Evolutionary conservation across 2,797 vertebrate species (phyloP).

Genomic region (Chiloscyllium punctatum): DNA sequence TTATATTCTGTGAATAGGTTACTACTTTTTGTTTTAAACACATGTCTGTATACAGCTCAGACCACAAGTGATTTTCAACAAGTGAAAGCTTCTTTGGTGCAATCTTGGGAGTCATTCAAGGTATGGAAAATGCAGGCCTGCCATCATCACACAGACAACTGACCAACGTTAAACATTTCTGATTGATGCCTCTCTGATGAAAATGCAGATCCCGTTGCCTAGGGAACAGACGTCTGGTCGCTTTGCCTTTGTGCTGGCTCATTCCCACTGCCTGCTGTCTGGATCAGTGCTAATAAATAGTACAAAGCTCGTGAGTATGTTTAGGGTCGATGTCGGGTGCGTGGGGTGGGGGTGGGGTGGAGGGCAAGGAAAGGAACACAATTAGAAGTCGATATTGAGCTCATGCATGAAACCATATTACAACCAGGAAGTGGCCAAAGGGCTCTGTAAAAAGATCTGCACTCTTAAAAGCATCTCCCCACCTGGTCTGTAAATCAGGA

Average conservation of each 20-base stretch:
- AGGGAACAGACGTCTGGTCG: slow-evolving; percentile 20
- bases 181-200: slow-evolving; percentile 34
- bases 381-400: background rate
- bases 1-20: background rate
- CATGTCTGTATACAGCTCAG: background rate
- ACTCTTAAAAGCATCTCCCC: background rate
- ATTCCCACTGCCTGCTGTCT: slow-evolving; percentile 32
- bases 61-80: background rate
- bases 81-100: background rate
- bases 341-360: background rate
- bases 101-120: background rate
- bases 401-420: background rate
- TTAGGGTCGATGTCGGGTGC: background rate
- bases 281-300: background rate
- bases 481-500: background rate
- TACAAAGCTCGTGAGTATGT: background rate
- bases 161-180: background rate
- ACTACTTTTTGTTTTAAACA: background rate
- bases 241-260: slow-evolving; percentile 23
- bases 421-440: background rate
- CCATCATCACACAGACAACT: background rate
- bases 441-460: background rate
- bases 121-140: background rate
- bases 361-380: too few species aligned
- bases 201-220: slow-evolving; percentile 33